Evolutionary conservation across 2,888 invertebrate genomes (phyloP).

Genomic region (Andrena haemorrhoa): DNA sequence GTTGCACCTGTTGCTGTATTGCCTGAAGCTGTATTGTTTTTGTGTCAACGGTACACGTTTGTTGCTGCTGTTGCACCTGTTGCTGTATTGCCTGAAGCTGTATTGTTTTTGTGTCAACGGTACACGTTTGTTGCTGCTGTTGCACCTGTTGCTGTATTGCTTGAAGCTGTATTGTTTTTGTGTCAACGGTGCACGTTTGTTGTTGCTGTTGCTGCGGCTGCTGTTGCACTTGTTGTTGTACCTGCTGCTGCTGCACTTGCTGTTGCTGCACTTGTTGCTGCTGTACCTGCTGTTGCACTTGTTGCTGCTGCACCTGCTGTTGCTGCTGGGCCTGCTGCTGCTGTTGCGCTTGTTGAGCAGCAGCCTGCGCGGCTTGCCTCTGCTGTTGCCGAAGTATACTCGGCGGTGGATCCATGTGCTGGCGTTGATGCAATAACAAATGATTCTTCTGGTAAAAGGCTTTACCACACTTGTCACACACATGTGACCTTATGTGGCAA

Average conservation of each 20-base stretch:
- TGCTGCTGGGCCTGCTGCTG: conserved; percentile 71
- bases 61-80: conserved; percentile 84
- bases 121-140: conserved; percentile 79
- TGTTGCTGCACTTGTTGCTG: conserved; percentile 83
- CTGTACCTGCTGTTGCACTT: conserved; percentile 80
- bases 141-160: conserved; percentile 76
- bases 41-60: conserved; percentile 80
- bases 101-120: conserved; percentile 79
- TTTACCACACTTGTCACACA: conserved; percentile 93
- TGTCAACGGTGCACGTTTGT: conserved; percentile 81
- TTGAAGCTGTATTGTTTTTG: conserved; percentile 79
- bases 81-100: conserved; percentile 80
- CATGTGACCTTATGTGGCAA: conserved; percentile 92
- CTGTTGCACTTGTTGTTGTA: too few relatives aligned
- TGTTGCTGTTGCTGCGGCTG: conserved; percentile 74
- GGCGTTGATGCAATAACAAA: conserved; percentile 92
- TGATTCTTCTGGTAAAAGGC: conserved; percentile 95
- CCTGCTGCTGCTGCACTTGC: conserved; percentile 81
- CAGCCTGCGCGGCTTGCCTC: conserved; percentile 83
- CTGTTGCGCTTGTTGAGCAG: conserved; percentile 81
- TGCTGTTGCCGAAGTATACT: conserved; percentile 85
- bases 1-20: conserved; percentile 81
- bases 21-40: conserved; percentile 79
- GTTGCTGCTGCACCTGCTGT: conserved; percentile 82
- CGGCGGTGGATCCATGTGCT: conserved; percentile 90